A percentile compares a stretch with the other conserved stretches of the same genome.
phyloP scores from a whole-genome alignment of 2,113 vertebrate genomes.

The Corythornis cristatus region DNA sequence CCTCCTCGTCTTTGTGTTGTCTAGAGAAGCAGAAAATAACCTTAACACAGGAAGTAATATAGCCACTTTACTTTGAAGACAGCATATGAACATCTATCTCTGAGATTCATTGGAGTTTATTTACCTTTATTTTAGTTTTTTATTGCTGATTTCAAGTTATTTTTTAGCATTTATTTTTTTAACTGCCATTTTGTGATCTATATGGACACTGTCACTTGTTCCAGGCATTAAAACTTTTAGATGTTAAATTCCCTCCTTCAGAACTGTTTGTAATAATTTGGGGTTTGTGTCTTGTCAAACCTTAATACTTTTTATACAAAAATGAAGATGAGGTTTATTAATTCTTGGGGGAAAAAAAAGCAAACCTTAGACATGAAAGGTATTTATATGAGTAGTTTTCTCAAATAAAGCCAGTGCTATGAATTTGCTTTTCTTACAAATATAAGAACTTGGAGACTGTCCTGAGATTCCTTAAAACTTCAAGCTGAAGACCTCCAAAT shows the following conservation, averaged over 20 bases:
- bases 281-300: conserved; percentile 15
- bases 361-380: background rate
- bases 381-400: conserved; percentile 19
- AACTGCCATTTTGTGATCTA: background rate
- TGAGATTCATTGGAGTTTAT: background rate
- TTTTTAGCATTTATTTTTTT: background rate
- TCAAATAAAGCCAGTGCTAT: background rate
- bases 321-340: conserved; percentile 20
- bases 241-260: background rate
- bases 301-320: conserved; percentile 7
- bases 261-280: conserved; percentile 46
- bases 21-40: background rate
- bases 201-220: background rate
- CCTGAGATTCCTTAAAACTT: conserved; percentile 1
- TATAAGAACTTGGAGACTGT: background rate
- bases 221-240: conserved; percentile 1
- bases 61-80: background rate
- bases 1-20: background rate
- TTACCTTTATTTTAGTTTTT: background rate
- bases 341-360: conserved; percentile 13
- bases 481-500: background rate
- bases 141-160: background rate
- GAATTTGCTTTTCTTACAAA: background rate
- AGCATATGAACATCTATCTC: background rate
- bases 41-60: background rate